Conservation (phyloP, 1,140 invertebrate species). For the Camponotus floridanus region DNA sequence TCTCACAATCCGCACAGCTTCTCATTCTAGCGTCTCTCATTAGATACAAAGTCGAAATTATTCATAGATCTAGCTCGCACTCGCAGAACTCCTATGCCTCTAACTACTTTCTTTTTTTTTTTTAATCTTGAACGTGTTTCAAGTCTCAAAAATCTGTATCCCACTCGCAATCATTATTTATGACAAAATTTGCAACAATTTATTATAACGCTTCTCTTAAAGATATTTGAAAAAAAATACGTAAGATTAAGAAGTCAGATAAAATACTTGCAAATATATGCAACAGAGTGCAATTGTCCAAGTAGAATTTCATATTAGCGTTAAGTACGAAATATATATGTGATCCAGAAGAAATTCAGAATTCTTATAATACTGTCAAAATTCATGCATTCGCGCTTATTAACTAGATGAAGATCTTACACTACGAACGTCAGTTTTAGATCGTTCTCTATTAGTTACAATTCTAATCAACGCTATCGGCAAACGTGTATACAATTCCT, state of each 20-base stretch:
- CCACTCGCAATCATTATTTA: background rate
- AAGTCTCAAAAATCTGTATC: background rate
- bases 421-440: background rate
- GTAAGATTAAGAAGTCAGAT: background rate
- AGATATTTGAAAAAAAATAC: slow-evolving; percentile 2
- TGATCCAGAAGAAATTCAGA: background rate
- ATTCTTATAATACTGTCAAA: slow-evolving; percentile 22
- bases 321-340: background rate
- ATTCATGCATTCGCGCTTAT: slow-evolving; percentile 22
- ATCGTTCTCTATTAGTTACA: background rate
- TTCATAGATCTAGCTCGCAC: background rate
- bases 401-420: background rate
- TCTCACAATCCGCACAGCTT: background rate
- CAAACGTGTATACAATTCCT: slow-evolving; percentile 1
- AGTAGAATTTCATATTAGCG: background rate
- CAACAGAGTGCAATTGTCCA: background rate
- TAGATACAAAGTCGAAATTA: slow-evolving; percentile 6
- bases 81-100: background rate
- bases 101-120: background rate
- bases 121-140: background rate
- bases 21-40: background rate
- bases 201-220: background rate
- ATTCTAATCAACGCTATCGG: slow-evolving; percentile 24
- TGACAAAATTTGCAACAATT: background rate
- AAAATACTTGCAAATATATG: slow-evolving; percentile 9